Evolutionary conservation across 2,888 invertebrate species (phyloP).

Genomic region (Leptopilina syphax): DNA sequence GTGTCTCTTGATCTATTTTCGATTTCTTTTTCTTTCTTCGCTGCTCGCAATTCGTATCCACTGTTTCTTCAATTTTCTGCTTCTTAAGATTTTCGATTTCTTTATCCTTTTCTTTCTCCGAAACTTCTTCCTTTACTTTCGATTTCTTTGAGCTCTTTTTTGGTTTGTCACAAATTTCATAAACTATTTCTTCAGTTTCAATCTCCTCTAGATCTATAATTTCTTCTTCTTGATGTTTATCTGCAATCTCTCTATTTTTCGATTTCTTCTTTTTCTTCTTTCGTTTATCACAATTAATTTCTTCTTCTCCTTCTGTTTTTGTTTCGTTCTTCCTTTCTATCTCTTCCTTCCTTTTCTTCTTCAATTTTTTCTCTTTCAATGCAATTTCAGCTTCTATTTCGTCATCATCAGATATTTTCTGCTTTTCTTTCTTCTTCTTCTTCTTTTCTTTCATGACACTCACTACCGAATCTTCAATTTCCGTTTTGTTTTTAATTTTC

Average conservation of each 20-base stretch:
- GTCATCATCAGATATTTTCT: no score
- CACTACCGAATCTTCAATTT: neutral
- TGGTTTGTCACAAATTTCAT: neutral
- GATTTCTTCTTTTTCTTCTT: neutral
- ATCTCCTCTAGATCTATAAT: neutral
- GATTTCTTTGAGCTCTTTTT: neutral
- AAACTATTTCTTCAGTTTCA: neutral
- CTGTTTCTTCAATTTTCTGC: neutral
- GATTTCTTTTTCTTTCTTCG: neutral
- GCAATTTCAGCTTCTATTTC: neutral
- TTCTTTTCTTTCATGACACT: neutral
- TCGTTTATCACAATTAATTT: neutral
- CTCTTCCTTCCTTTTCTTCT: neutral
- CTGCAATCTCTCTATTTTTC: neutral
- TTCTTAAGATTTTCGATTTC: no score
- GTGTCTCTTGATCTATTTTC: neutral
- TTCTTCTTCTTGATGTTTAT: neutral
- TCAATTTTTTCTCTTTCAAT: neutral
- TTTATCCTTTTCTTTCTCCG: no score
- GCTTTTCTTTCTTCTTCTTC: slow-evolving; percentile 6
- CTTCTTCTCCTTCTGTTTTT: neutral
- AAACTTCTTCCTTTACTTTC: neutral
- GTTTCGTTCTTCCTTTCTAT: neutral
- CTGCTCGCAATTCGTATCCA: neutral
- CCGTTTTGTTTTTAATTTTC: no score